Conservation (phyloP, 2,113 vertebrate species). For the Cyphomyrus discorhynchus region DNA sequence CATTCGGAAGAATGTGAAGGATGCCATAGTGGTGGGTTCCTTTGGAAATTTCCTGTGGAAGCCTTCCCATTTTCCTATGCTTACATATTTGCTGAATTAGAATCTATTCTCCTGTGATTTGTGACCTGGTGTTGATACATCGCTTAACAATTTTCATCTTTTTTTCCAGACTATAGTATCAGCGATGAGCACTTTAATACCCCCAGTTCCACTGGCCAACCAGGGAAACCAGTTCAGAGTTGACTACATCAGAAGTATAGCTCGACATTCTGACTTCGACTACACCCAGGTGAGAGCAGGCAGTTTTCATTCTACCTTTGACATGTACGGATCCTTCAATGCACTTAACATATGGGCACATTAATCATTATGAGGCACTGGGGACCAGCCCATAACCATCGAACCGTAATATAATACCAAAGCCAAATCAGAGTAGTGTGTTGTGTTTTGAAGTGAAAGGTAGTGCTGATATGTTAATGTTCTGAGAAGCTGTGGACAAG, state of each 20-base stretch:
- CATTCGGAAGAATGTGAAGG: conserved; percentile 89
- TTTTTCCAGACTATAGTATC: conserved; percentile 78
- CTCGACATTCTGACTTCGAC: conserved; percentile 81
- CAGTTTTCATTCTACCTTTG: conserved; percentile 21
- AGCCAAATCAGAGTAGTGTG: background rate
- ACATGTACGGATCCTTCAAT: background rate
- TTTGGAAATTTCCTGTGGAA: background rate
- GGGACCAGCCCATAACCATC: background rate
- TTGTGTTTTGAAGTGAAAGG: background rate
- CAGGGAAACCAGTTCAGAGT: conserved; percentile 77
- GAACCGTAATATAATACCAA: background rate
- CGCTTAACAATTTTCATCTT: conserved; percentile 32
- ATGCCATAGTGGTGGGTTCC: conserved; percentile 82
- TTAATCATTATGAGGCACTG: background rate
- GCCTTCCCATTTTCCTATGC: conserved; percentile 4
- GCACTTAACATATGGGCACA: background rate
- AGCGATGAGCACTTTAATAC: conserved; percentile 86
- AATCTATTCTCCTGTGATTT: conserved; percentile 40
- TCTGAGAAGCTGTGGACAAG: background rate
- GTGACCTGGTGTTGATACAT: conserved; percentile 33
- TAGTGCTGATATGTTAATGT: background rate
- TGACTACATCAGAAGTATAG: conserved; percentile 86
- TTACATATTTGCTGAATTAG: conserved; percentile 45
- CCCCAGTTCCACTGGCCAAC: conserved; percentile 78
- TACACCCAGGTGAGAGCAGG: conserved; percentile 73